These are phyloP conservation scores for Cygnus atratus DNA, from an alignment of 2,113 vertebrate genomes.

Conservation along the genomic window DNA sequence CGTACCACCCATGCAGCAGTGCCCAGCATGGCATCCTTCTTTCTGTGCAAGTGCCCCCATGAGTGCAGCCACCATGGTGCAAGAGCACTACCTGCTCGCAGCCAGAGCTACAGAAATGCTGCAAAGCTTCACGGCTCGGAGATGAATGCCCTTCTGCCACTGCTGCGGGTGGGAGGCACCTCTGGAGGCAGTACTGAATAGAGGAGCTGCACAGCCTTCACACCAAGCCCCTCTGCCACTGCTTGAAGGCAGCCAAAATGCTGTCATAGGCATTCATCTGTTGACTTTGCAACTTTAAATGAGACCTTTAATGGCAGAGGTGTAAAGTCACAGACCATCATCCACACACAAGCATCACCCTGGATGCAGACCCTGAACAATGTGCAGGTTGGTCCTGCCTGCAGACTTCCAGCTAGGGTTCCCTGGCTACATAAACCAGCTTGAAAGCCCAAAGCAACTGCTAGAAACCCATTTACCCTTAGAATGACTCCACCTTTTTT, in stretches of 20 bases:
- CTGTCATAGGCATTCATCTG: background rate
- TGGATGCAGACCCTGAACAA: background rate
- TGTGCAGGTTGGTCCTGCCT: background rate
- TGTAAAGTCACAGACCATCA: background rate
- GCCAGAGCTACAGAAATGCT: background rate
- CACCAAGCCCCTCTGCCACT: background rate
- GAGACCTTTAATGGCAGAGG: background rate
- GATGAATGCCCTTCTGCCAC: background rate
- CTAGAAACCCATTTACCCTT: background rate
- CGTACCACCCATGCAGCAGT: accelerated
- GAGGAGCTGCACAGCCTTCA: background rate
- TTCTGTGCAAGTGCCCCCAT: accelerated
- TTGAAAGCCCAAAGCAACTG: too few species aligned
- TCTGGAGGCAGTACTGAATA: background rate
- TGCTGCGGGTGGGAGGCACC: background rate
- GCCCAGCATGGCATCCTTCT: background rate
- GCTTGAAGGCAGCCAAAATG: background rate
- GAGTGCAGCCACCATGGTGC: accelerated
- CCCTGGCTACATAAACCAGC: too few species aligned
- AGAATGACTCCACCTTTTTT: background rate
- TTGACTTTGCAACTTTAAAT: background rate
- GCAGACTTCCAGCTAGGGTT: background rate
- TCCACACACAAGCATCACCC: background rate
- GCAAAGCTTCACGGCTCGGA: background rate
- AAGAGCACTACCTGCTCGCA: background rate